Percentiles rank a stretch among this genome's conserved stretches.
These are phyloP conservation scores for Megaceryle alcyon DNA, from an alignment of 2,797 vertebrate species.

Conservation along the genomic window DNA sequence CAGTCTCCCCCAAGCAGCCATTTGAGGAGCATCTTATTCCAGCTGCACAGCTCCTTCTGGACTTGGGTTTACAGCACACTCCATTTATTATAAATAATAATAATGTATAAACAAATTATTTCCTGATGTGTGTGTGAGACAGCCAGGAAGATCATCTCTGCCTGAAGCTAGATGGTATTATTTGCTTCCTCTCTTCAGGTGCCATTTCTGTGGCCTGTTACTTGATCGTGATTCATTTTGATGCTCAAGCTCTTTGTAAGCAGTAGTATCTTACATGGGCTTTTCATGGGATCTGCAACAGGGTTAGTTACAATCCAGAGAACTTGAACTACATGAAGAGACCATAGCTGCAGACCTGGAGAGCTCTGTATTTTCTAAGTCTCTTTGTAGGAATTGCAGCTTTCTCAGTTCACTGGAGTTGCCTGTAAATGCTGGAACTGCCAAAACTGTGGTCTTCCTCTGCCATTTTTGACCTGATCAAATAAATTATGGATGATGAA, in stretches of 20 bases:
- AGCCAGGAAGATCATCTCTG: neutral
- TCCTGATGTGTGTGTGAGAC: neutral
- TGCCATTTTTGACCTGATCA: neutral
- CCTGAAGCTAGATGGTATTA: neutral
- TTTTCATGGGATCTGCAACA: neutral
- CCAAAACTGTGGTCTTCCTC: neutral
- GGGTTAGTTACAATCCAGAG: neutral
- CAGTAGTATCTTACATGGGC: neutral
- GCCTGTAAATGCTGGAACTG: neutral
- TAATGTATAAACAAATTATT: conserved; percentile 35
- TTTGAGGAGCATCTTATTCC: conserved; percentile 65
- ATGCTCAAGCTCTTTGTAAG: neutral
- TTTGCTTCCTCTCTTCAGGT: neutral
- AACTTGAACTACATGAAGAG: neutral
- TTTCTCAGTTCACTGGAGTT: neutral
- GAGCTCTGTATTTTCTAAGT: neutral
- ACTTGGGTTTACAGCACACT: conserved; percentile 40
- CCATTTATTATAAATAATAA: conserved; percentile 58
- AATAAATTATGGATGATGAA: neutral
- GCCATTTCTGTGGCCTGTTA: neutral
- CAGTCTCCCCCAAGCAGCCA: conserved; percentile 61
- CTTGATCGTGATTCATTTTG: neutral
- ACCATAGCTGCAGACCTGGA: neutral
- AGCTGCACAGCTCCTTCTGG: conserved; percentile 44
- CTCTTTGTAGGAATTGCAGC: neutral